These are phyloP conservation scores for Cyanistes caeruleus DNA, from an alignment of 2,113 vertebrate species.

Conservation along the genomic window DNA sequence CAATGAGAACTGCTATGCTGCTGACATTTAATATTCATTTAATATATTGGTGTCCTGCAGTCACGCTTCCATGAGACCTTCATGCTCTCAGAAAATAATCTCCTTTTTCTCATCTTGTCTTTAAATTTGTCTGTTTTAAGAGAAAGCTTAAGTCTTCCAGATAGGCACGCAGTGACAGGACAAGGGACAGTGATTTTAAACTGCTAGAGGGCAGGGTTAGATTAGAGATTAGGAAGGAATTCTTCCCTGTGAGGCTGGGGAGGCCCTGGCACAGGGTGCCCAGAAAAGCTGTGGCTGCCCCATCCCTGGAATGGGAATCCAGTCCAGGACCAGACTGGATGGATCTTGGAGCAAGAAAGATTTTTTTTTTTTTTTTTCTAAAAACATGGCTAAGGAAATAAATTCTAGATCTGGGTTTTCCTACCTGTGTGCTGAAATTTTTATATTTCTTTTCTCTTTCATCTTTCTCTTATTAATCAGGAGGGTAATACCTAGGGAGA, in stretches of 20 bases:
- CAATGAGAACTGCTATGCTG: neutral
- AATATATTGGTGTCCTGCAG: neutral
- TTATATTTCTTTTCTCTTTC: neutral
- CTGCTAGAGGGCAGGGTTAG: neutral
- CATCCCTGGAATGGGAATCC: neutral
- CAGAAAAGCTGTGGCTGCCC: neutral
- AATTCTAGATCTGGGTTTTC: neutral
- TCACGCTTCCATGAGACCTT: neutral
- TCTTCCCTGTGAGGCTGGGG: accelerated
- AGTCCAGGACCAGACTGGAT: neutral
- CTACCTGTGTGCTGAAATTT: neutral
- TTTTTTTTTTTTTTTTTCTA: neutral
- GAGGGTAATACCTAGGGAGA: neutral
- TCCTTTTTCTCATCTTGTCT: neutral
- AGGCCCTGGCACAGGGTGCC: neutral
- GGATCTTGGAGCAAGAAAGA: neutral
- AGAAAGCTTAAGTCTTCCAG: neutral
- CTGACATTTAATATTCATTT: neutral
- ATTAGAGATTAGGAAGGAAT: neutral
- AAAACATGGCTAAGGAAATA: neutral
- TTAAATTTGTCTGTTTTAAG: neutral
- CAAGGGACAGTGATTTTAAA: neutral
- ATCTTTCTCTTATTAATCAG: neutral
- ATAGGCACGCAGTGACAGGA: neutral
- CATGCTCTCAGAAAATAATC: neutral